phyloP scores from a whole-genome alignment of 2,797 vertebrate genomes.

The Tympanoctomys barrerae region DNA sequence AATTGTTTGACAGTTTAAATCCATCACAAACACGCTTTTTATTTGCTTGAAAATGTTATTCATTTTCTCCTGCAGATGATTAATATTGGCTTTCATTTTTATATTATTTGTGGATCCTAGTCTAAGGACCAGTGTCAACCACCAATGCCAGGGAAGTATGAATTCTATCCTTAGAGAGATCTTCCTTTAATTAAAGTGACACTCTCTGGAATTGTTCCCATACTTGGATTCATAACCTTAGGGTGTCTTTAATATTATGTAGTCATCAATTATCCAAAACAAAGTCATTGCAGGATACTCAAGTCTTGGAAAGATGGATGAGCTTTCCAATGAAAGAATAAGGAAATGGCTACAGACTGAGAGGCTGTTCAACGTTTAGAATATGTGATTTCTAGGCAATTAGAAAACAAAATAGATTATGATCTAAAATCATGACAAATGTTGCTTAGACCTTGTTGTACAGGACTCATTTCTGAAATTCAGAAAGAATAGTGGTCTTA shows the following conservation, averaged over 20 bases:
- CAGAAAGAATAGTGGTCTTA: neutral
- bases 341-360: neutral
- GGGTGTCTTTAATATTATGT: slow-evolving; percentile 50
- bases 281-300: slow-evolving; percentile 6
- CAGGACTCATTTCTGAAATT: slow-evolving; percentile 20
- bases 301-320: slow-evolving; percentile 71
- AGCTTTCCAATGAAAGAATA: slow-evolving; percentile 59
- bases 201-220: slow-evolving; percentile 41
- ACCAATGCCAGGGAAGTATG: slow-evolving; percentile 6
- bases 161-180: slow-evolving; percentile 61
- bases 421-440: slow-evolving; percentile 31
- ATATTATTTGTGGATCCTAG: neutral
- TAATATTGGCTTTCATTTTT: slow-evolving; percentile 61
- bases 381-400: neutral
- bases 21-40: slow-evolving; percentile 44
- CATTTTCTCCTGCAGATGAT: slow-evolving; percentile 51
- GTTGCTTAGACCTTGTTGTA: slow-evolving; percentile 4
- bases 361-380: slow-evolving; percentile 34
- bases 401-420: neutral
- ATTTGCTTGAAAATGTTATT: slow-evolving; percentile 62
- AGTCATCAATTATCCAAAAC: slow-evolving; percentile 68
- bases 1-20: slow-evolving; percentile 44
- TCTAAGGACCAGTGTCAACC: slow-evolving; percentile 19
- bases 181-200: slow-evolving; percentile 62
- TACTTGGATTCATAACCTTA: slow-evolving; percentile 61